Evolutionary conservation across 1,140 invertebrate species (phyloP), one percentile per base, ranked within the genome.

Genomic region (Drosophila tropicalis): DNA sequence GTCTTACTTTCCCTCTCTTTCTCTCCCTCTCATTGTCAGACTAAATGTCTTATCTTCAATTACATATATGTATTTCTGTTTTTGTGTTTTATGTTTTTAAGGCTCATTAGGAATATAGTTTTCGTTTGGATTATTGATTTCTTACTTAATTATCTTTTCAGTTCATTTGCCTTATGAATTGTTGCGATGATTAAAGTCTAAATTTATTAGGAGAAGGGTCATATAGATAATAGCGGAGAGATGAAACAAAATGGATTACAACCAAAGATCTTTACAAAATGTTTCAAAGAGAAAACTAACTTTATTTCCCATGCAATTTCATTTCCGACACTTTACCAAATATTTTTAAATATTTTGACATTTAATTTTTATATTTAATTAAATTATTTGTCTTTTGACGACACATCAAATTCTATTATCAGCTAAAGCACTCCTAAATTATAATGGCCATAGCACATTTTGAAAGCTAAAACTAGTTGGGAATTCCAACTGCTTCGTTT

Each of bases 121-220:
- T 58, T 58, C n/a, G 56, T 34, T 36, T 58, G 56, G 56, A 15
- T 58, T 58, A 58, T 58, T 58, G 56, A 58, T 58, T 58, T 58
- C 56, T 58, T 36, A 36, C 17, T 36, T 58, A 58, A 58, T 58
- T 58, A 58, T 58, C 56, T 58, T 58, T 36, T 19, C 56, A 36
- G 32, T 57, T 57, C n/a, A 57, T 57, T 57, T 57, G n/a, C n/a
- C 25, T n/a, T 58, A 58, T 36, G 56, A 58, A 58, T 58, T 58
- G 56, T 32, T 56, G 25, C 25, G 25, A 56, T 56, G 54, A 56
- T 56, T 56, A 56, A 36, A 36, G 56, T 58, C 56, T 36, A 36
- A 58, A 58, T 32, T 36, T 36, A 58, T 58, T 12, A 13, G 19
- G 13, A 25, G 32, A 36, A 58, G n/a, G 36, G 32, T 58, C 29